Base-by-base conservation (phyloP, 2,888 invertebrate genomes). In the Dione juno region DNA sequence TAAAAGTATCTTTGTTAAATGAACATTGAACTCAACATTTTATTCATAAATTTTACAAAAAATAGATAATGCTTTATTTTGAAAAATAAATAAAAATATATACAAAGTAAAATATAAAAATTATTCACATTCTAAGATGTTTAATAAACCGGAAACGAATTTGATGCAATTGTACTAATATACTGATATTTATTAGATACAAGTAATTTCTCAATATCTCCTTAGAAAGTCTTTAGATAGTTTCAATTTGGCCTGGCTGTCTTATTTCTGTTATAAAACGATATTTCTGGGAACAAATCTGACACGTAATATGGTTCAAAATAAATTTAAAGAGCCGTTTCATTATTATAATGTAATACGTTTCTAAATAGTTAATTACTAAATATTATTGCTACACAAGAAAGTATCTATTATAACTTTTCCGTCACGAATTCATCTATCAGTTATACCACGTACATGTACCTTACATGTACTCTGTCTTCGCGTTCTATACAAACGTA, bases 161-260 rank as follows among this genome's bases (percentile, higher is more conserved):
- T 19, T 50, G 10, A 19, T 52, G 6, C 5, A 52, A 7, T 21
- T 21, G 2, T 13, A 35, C 13, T 54, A n/a, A 54, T 35, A 35
- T 54, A 8, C n/a, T 10, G n/a, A 8, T 35, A 35, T 16, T 54
- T 35, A 35, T 37, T n/a, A n/a, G 35, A 35, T 14, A 28, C 21
- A 35, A 53, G n/a, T 3, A 54, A 54, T 35, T 54, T 35, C 16
- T 61, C 43, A n/a, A n/a, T 10, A 61, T 45, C 41, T 41, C 59
- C 40, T 61, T 45, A 61, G 19, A 21, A n/a, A n/a, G n/a, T n/a
- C n/a, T n/a, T n/a, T 5, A 40, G 59, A 43, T 11, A 59, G 41
- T 71, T 72, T 64, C 69, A 70, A 70, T 72, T 70, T 73, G 48
- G 58, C 66, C 61, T 45, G 59, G 48, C 65, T 66, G 59, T 66